phyloP scores from a whole-genome alignment of 2,888 invertebrate genomes.

The Vannuccia rotundouncinata region DNA sequence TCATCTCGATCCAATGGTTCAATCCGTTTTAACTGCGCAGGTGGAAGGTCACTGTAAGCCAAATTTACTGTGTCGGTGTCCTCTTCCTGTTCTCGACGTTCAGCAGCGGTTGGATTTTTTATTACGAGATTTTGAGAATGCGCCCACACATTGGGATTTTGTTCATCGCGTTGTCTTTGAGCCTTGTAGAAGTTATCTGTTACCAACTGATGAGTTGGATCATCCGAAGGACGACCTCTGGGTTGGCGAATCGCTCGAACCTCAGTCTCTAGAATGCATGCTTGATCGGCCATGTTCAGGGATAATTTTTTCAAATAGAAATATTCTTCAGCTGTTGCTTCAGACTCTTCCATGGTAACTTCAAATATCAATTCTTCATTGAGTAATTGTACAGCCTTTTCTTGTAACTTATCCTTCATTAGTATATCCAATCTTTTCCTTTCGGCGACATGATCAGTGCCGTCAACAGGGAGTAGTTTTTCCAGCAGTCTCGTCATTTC shows the following conservation, averaged over 20 bases:
- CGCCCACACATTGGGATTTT: constrained; percentile 44
- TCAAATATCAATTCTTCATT: constrained; percentile 47
- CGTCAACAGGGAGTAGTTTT: constrained; percentile 29
- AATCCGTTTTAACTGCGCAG: constrained; percentile 43
- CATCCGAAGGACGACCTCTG: constrained; percentile 43
- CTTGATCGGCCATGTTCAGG: constrained; percentile 44
- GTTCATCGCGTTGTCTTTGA: constrained; percentile 45
- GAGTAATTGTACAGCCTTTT: constrained; percentile 45
- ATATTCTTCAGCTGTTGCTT: constrained; percentile 44
- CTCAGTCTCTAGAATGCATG: constrained; percentile 45
- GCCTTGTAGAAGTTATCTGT: constrained; percentile 45
- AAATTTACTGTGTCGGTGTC: constrained; percentile 45
- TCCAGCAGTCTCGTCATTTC: constrained; percentile 47
- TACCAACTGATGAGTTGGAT: constrained; percentile 46
- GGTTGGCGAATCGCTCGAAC: constrained; percentile 39
- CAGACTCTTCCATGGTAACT: constrained; percentile 44
- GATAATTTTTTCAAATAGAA: constrained; percentile 45
- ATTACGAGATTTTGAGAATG: constrained; percentile 42
- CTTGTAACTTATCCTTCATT: constrained; percentile 44
- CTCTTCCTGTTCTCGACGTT: constrained; percentile 41
- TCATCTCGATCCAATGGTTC: constrained; percentile 43
- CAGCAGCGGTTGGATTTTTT: background rate
- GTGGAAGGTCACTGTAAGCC: constrained; percentile 45
- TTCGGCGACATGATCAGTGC: constrained; percentile 41
- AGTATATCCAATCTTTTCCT: constrained; percentile 43